A percentile compares a stretch with the other conserved stretches of the same genome.
Evolutionary conservation across 1,140 invertebrate genomes (phyloP).

Genomic region (Rhysida immarginata): DNA sequence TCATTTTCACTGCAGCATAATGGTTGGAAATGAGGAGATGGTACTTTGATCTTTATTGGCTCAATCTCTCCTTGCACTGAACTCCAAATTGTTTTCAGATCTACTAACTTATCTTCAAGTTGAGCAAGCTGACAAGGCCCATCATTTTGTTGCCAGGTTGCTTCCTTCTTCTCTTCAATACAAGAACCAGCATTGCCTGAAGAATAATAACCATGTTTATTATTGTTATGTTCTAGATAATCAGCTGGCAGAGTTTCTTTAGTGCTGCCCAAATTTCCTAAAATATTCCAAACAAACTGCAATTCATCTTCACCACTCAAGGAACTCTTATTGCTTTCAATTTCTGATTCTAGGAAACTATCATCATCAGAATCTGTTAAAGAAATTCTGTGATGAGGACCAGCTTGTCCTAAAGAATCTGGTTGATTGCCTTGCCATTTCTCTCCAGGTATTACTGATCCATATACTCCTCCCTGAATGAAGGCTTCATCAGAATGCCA

Average conservation of each 20-base stretch:
- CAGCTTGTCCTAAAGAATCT: too few relatives aligned
- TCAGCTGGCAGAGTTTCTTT: background rate
- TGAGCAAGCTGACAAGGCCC: background rate
- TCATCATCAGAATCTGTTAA: background rate
- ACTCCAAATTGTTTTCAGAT: background rate
- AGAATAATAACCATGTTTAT: background rate
- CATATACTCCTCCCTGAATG: constrained; percentile 10
- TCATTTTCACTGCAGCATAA: background rate
- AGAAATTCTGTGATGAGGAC: too few relatives aligned
- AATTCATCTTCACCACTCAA: background rate
- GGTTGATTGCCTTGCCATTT: too few relatives aligned
- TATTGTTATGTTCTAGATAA: too few relatives aligned
- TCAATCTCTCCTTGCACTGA: background rate
- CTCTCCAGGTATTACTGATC: too few relatives aligned
- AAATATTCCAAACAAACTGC: constrained; percentile 1
- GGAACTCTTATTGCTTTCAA: background rate
- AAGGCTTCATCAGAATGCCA: background rate
- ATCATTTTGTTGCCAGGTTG: background rate
- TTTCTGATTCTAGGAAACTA: background rate
- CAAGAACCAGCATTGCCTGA: background rate
- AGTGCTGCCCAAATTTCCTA: background rate
- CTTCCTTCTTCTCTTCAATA: background rate
- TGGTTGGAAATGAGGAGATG: background rate
- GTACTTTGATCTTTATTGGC: background rate
- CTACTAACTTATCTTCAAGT: background rate